phyloP scores from a whole-genome alignment of 2,113 vertebrate species.

The Catharus fuscescens region DNA sequence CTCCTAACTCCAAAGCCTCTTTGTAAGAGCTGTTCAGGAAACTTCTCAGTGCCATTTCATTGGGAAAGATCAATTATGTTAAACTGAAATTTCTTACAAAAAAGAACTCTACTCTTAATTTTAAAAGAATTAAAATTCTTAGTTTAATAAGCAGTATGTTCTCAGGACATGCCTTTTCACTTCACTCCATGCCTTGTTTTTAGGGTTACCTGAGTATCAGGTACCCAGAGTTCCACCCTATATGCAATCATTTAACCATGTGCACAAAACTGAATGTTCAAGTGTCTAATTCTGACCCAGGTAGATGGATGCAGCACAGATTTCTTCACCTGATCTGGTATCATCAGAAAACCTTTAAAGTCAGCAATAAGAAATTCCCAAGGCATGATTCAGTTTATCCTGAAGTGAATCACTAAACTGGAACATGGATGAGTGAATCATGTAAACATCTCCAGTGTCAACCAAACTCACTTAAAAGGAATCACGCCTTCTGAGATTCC shows the following conservation, averaged over 20 bases:
- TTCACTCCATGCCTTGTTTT: not conserved
- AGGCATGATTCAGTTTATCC: not conserved
- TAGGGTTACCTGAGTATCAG: not conserved
- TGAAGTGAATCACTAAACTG: not conserved
- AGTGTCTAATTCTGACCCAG: not conserved
- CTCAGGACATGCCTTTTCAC: not conserved
- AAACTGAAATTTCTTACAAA: not conserved
- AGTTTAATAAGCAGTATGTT: not conserved
- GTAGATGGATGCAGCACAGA: not conserved
- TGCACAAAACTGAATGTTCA: not conserved
- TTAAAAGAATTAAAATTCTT: not conserved
- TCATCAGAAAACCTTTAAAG: not conserved
- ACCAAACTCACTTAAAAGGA: not conserved
- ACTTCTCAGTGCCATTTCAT: not conserved
- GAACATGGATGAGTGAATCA: not conserved
- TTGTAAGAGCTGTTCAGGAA: not conserved
- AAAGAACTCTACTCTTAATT: not conserved
- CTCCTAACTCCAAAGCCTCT: not conserved
- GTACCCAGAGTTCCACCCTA: not conserved
- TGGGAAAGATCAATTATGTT: not conserved
- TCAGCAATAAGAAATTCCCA: not conserved
- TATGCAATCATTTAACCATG: not conserved
- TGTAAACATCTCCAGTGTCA: not conserved
- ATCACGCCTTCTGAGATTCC: not conserved
- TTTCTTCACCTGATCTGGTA: not conserved